A percentile compares a stretch with the other conserved stretches of the same genome.
Conservation (phyloP, 1,140 invertebrate species). For the Mycetomoellerius zeteki region DNA sequence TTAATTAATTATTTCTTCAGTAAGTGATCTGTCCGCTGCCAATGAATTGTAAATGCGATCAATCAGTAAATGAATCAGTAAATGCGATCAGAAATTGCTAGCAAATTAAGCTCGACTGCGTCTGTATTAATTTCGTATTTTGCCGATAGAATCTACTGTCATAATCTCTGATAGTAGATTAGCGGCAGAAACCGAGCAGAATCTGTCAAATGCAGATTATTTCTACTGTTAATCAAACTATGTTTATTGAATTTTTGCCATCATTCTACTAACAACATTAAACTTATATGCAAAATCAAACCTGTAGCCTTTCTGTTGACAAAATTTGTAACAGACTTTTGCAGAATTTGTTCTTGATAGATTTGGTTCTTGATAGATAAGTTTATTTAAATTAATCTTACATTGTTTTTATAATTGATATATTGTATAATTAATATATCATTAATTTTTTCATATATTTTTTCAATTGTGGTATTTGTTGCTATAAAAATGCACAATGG, state of each 20-base stretch:
- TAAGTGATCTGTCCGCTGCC: background rate
- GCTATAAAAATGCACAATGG: background rate
- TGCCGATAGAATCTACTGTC: background rate
- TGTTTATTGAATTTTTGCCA: background rate
- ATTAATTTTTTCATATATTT: background rate
- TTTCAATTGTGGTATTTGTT: background rate
- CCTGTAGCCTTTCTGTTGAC: no score
- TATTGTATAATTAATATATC: no score
- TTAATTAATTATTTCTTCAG: slow-evolving; percentile 17
- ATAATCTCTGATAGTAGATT: background rate
- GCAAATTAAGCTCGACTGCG: background rate
- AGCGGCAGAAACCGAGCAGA: background rate
- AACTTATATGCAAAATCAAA: background rate
- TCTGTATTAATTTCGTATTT: background rate
- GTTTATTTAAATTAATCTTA: background rate
- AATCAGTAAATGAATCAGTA: no score
- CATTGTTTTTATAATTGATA: background rate
- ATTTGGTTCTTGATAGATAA: background rate
- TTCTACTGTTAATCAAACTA: background rate
- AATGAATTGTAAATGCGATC: no score
- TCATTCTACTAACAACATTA: background rate
- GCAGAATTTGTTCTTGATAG: background rate
- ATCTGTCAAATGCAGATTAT: background rate
- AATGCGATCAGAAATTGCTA: no score
- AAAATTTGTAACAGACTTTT: background rate